phyloP scores from a whole-genome alignment of 1,140 invertebrate genomes.

The Pseudomyrmex flavicornis region DNA sequence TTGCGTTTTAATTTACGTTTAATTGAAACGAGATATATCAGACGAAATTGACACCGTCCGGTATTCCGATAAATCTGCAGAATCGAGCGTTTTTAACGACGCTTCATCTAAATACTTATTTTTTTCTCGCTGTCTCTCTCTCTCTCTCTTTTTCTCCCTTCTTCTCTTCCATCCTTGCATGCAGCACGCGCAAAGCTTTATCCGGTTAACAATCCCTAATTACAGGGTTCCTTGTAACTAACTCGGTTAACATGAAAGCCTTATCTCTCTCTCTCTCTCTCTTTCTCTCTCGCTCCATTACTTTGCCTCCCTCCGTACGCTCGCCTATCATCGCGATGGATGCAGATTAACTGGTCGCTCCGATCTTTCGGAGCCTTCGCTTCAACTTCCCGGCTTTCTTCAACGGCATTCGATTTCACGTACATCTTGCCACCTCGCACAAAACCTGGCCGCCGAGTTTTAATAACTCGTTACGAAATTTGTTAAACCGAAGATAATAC shows the following conservation, averaged over 20 bases:
- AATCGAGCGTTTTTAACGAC: not conserved
- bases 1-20: no score
- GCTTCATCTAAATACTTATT: conserved; percentile 37
- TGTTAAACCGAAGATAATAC: conserved; percentile 45
- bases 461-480: conserved; percentile 67
- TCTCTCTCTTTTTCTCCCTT: not conserved
- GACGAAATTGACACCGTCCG: not conserved
- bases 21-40: not conserved
- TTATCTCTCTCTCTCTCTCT: conserved; percentile 50
- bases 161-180: conserved; percentile 45
- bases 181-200: conserved; percentile 74
- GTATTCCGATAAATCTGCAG: not conserved
- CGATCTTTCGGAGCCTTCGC: conserved; percentile 38
- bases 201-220: conserved; percentile 78
- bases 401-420: conserved; percentile 54
- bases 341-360: conserved; percentile 74
- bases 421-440: conserved; percentile 29
- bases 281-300: conserved; percentile 54
- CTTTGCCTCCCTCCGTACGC: conserved; percentile 15
- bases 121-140: not conserved
- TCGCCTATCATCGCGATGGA: conserved; percentile 77
- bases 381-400: conserved; percentile 61
- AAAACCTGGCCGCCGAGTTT: conserved; percentile 34
- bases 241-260: conserved; percentile 75
- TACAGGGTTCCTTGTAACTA: conserved; percentile 74